A percentile compares a stretch with the other conserved stretches of the same genome.
Evolutionary conservation across 2,888 invertebrate genomes (phyloP).

Genomic region (Ephialtes manifestator): DNA sequence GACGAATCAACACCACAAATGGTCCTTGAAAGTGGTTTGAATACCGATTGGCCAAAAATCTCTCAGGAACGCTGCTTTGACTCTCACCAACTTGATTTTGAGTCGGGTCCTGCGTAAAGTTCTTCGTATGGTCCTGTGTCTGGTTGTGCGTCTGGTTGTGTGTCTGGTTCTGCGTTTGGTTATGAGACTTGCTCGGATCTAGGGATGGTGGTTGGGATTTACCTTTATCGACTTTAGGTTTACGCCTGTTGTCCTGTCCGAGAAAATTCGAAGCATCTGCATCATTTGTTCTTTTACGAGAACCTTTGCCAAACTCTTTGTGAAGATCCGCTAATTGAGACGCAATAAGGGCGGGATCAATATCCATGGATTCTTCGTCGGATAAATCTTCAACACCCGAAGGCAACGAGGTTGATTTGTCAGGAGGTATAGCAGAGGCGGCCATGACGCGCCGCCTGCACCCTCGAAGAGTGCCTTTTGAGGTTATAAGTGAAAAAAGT

Average conservation of each 20-base stretch:
- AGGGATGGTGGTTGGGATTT: no score
- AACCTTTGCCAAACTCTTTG: background rate
- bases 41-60: background rate
- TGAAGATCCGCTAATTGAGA: background rate
- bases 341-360: background rate
- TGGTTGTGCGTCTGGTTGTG: no score
- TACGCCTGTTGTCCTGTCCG: background rate
- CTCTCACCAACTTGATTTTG: background rate
- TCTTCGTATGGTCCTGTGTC: background rate
- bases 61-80: background rate
- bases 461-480: background rate
- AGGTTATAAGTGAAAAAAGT: background rate
- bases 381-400: background rate
- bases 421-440: background rate
- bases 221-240: background rate
- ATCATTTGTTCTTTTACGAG: background rate
- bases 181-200: no score
- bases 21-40: background rate
- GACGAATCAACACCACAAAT: background rate
- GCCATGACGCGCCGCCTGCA: background rate
- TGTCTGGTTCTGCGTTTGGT: no score
- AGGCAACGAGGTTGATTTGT: background rate
- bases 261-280: background rate
- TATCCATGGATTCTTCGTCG: background rate
- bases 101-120: background rate